Evolutionary conservation across 2,113 vertebrate genomes (phyloP).

Genomic region (Mastomys natalensis): DNA sequence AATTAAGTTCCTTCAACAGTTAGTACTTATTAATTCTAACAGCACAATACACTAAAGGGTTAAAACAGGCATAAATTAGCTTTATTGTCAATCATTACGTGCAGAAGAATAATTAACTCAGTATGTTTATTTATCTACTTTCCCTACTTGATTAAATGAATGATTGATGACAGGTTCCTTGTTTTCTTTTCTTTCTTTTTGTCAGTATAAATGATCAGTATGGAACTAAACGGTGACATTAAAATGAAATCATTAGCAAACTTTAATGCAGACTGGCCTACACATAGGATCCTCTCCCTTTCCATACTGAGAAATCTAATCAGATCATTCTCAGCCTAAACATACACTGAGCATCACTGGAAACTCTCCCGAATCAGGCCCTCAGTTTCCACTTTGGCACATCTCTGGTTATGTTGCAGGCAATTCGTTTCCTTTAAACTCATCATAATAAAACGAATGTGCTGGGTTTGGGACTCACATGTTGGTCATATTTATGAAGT

Average conservation of each 20-base stretch:
- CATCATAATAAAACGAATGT: constrained; percentile 46
- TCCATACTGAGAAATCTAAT: constrained; percentile 56
- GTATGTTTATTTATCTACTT: constrained; percentile 91
- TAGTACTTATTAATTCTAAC: constrained; percentile 76
- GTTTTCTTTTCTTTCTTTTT: constrained; percentile 87
- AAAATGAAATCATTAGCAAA: constrained; percentile 83
- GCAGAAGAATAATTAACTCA: constrained; percentile 90
- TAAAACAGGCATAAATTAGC: constrained; percentile 88
- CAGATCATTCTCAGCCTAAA: constrained; percentile 51
- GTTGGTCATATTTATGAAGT: constrained; percentile 49
- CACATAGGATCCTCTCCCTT: constrained; percentile 55
- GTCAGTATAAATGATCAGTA: constrained; percentile 87
- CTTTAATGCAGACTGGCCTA: constrained; percentile 71
- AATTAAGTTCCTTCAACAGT: constrained; percentile 50
- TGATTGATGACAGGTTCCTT: constrained; percentile 90
- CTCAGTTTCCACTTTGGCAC: not conserved
- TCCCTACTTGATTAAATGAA: constrained; percentile 91
- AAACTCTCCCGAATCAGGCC: not conserved
- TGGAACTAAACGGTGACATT: constrained; percentile 84
- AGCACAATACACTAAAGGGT: constrained; percentile 74
- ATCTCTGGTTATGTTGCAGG: not conserved
- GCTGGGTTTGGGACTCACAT: not conserved
- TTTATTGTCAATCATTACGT: constrained; percentile 89
- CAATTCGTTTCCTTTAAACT: constrained; percentile 50
- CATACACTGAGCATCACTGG: not conserved